Evolutionary conservation across 2,113 vertebrate species (phyloP), one percentile per base, ranked within the genome.

Genomic region (Salvator merianae): DNA sequence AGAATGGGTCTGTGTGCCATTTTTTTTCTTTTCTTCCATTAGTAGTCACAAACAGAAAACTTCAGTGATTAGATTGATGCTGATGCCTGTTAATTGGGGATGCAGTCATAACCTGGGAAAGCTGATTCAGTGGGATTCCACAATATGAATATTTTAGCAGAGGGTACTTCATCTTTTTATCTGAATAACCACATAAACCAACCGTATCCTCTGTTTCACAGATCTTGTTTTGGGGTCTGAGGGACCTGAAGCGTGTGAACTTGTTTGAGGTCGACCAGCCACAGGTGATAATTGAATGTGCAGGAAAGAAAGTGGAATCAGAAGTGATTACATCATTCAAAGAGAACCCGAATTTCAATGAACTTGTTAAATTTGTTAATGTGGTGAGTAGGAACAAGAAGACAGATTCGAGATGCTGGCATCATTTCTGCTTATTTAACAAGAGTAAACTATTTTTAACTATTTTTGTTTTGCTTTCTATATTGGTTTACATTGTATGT

Each of bases 201-300:
- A 36, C 34, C 0, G 1, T 50, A 86, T 83, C 86, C 0, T 34
- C 32, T 38, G 75, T 88, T 80, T 73, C 91, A 75, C 88, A 99
- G 98, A 97, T 98, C 88, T 94, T 99, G 75, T 98, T 99, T 94
- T 99, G 98, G 98, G 99, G 98, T 63, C 92, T 99, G 34, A 93
- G 98, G 47, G 96, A 97, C 85, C 95, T 99, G 79, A 97, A 96
- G 86, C 89, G 97, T 30, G 97, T 99, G 87, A 97, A 99, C 75
- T 93, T 99, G 53, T 98, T 99, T 0, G 97, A 98, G 88, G 98
- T 99, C 83, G 96, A 98, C 81, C 97, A 96, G 24, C 98, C 98
- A 2, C 94, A 97, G 88, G 97, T 99, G 84, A 95, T 94, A 83
- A 95, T 99, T 70, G 98, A 99, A 94, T 98, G 98, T 91, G 97